These are phyloP conservation scores for Drosophila recens DNA, from an alignment of 2,888 invertebrate genomes.

Conservation along the genomic window DNA sequence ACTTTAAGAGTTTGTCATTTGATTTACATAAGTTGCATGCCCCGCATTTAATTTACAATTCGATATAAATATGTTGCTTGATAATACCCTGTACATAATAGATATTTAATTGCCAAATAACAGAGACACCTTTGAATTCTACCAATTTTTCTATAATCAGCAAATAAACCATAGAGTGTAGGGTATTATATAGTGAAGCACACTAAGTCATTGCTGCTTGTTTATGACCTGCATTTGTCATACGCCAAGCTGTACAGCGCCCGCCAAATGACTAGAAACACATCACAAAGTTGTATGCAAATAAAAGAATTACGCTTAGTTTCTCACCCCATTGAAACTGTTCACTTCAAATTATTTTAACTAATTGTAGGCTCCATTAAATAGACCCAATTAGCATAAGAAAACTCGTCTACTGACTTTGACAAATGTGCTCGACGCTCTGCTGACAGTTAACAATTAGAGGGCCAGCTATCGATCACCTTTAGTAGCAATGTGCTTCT, in stretches of 20 bases:
- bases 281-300: not conserved
- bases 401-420: conserved; percentile 55
- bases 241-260: conserved; percentile 17
- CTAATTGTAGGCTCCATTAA: conserved; percentile 62
- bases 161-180: not conserved
- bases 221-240: not conserved
- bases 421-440: conserved; percentile 56
- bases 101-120: too few species aligned
- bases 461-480: conserved; percentile 64
- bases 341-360: conserved; percentile 22
- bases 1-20: not conserved
- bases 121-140: too few species aligned
- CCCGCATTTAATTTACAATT: not conserved
- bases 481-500: conserved; percentile 35
- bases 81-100: too few species aligned
- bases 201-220: not conserved
- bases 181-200: not conserved
- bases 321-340: conserved; percentile 1
- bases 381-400: conserved; percentile 61
- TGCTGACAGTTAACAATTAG: conserved; percentile 66
- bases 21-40: not conserved
- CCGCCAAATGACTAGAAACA: conserved; percentile 28
- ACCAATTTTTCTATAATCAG: not conserved
- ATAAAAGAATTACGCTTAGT: conserved; percentile 5
- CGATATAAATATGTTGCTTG: not conserved